These are phyloP conservation scores for Heteropelma amictum DNA, from an alignment of 2,888 invertebrate genomes.

Conservation along the genomic window DNA sequence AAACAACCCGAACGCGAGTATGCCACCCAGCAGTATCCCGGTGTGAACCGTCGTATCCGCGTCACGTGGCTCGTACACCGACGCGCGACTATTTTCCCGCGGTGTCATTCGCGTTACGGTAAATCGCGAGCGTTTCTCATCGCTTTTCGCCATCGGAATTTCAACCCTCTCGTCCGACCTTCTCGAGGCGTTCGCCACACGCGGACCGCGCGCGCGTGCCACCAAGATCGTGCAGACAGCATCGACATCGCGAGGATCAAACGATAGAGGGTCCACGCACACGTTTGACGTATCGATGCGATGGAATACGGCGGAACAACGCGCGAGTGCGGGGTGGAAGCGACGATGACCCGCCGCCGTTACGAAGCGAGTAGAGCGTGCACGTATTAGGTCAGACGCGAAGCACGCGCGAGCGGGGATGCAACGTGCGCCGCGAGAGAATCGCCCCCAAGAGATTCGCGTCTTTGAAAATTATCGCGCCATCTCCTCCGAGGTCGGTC, in stretches of 20 bases:
- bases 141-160: not conserved
- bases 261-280: no score
- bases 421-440: not conserved
- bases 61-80: conserved; percentile 57
- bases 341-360: no score
- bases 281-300: no score
- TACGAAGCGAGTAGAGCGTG: conserved; percentile 22
- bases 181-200: conserved; percentile 42
- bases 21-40: conserved; percentile 70
- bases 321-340: no score
- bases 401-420: conserved; percentile 7
- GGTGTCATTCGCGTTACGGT: conserved; percentile 7
- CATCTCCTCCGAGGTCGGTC: no score
- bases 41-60: conserved; percentile 65
- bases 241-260: no score
- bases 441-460: conserved; percentile 7
- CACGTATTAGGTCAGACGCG: conserved; percentile 30
- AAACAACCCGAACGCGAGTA: conserved; percentile 68
- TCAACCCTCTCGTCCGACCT: no score
- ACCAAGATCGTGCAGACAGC: no score
- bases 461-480: conserved; percentile 28
- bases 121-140: not conserved
- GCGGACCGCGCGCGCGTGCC: conserved; percentile 18
- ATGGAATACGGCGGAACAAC: no score
- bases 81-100: conserved; percentile 6